Evolutionary conservation across 2,888 invertebrate genomes (phyloP).

Genomic region (Chrysotoxum bicinctum): DNA sequence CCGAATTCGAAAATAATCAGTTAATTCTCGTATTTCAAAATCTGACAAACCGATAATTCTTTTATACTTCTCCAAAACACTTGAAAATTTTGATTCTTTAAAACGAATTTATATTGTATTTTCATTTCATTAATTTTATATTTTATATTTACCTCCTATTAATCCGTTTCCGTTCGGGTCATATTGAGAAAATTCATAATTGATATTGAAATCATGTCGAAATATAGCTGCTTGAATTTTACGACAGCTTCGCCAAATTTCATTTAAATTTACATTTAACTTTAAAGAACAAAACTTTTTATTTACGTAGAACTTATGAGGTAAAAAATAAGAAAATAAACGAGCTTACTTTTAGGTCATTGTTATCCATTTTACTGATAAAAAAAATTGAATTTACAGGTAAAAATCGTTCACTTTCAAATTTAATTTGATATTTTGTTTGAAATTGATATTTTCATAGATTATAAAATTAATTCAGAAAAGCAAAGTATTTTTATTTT

Average conservation of each 20-base stretch:
- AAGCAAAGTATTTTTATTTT: background rate
- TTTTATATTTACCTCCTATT: constrained; percentile 83
- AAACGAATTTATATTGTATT: background rate
- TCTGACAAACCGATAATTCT: constrained; percentile 87
- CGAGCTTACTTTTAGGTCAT: constrained; percentile 63
- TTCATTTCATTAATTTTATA: no score
- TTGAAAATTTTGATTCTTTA: constrained; percentile 88
- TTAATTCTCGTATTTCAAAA: constrained; percentile 87
- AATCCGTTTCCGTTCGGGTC: constrained; percentile 87
- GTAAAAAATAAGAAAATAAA: background rate
- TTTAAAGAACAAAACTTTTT: constrained; percentile 27
- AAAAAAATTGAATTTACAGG: background rate
- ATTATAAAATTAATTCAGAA: background rate
- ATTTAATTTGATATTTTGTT: background rate
- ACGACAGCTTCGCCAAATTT: constrained; percentile 91
- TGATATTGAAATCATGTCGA: constrained; percentile 87
- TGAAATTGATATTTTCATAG: background rate
- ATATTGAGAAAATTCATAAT: constrained; percentile 86
- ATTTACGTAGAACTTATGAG: background rate
- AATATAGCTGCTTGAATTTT: constrained; percentile 90
- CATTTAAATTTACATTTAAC: constrained; percentile 82
- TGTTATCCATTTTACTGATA: constrained; percentile 68
- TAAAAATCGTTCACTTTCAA: background rate
- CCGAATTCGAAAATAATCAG: constrained; percentile 90
- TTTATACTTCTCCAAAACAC: constrained; percentile 86